Evolutionary conservation across 2,113 vertebrate species (phyloP).

Genomic region (Tragelaphus buxtoni): DNA sequence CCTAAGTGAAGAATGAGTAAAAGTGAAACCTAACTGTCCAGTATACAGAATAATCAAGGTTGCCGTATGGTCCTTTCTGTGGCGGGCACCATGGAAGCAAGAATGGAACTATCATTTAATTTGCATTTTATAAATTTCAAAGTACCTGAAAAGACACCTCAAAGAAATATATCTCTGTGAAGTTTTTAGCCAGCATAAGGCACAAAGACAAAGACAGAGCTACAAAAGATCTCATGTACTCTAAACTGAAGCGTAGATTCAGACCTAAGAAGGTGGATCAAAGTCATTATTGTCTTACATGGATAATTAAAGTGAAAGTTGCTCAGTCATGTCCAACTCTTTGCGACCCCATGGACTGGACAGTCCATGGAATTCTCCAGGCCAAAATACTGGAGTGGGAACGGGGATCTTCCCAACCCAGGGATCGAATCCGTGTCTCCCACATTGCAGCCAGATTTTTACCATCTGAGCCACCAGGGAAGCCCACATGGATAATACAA

Average conservation of each 20-base stretch:
- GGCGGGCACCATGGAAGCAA: background rate
- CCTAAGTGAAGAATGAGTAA: background rate
- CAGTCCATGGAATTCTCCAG: background rate
- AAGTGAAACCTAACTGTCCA: background rate
- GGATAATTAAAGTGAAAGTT: background rate
- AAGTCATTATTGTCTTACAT: background rate
- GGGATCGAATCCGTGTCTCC: rapidly evolving
- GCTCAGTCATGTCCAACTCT: background rate
- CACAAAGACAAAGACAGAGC: background rate
- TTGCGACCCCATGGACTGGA: background rate
- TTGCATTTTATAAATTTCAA: background rate
- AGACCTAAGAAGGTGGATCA: background rate
- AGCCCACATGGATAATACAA: background rate
- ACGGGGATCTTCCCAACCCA: background rate
- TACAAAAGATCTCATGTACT: background rate
- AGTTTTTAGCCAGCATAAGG: background rate
- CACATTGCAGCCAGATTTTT: background rate
- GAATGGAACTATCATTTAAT: background rate
- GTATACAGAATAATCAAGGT: background rate
- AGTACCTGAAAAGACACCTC: background rate
- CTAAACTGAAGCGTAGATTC: background rate
- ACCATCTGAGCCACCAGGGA: background rate
- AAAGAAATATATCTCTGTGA: background rate
- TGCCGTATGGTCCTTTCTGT: background rate
- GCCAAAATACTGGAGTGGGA: background rate